Evolutionary conservation across 2,113 vertebrate species (phyloP), one percentile per base, ranked within the genome.

Genomic region (Agelaius phoeniceus): DNA sequence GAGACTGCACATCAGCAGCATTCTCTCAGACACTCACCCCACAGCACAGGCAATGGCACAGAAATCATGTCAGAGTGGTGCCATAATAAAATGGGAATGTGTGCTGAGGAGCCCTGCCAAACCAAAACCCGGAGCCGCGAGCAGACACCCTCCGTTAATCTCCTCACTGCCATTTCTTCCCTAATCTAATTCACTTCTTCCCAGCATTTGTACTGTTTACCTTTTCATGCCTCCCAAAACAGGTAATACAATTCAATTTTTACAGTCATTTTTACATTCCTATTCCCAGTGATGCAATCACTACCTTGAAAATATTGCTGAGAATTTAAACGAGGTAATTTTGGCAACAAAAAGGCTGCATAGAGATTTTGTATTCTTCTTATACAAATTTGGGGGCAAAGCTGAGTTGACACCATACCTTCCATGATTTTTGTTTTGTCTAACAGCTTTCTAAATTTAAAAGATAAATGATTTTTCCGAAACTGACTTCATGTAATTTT

Each of bases 211-310:
- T 9, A 43, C 51, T 55, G 30, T 18, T 96, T 77, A 85, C 27
- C 28, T 88, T 63, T n/a, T 59, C 87, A 80, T 18, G 61, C 43
- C 82, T 96, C 63, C 84, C 82, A 80, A 59, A 82, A 58, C 59
- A 67, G 55, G 88, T 26, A 94, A 93, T 85, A 85, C 33, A 90
- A 93, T 87, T 96, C 81, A 69, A 79, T 94, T 95, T 93, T 88
- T 51, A 82, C 78, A 85, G 39, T 69, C 46, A 66, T 61, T 89
- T 87, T 69, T 37, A 35, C 16, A 81, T 67, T 69, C 23, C n/a
- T 73, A 83, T 76, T 93, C 88, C 59, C 80, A 95, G 18, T 15
- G 52, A 80, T 80, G n/a, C 57, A 44, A 91, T 84, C 59, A 61
- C 52, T 90, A 28, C 55, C 41, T 11, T 51, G 24, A 27, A 80